These are phyloP conservation scores for Slavum lentiscoides DNA, from an alignment of 2,888 invertebrate genomes.

Conservation along the genomic window DNA sequence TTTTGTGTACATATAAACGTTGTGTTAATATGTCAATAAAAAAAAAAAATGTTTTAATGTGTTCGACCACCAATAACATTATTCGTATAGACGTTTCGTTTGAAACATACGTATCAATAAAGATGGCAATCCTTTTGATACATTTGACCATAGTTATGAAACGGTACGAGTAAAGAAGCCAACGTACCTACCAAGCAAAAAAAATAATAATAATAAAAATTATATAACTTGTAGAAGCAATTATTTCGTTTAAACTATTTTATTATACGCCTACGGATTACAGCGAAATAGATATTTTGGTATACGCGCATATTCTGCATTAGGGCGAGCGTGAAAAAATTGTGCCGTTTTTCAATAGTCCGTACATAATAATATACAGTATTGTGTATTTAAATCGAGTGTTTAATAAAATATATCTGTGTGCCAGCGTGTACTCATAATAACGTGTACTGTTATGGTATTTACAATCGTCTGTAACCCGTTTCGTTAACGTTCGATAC, in stretches of 20 bases:
- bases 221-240: slow-evolving; percentile 26
- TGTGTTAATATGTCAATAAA: too few relatives aligned
- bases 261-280: slow-evolving; percentile 7
- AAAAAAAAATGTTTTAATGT: too few relatives aligned
- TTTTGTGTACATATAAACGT: too few relatives aligned
- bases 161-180: not conserved
- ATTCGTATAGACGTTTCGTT: slow-evolving; percentile 8
- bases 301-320: not conserved
- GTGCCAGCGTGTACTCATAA: not conserved
- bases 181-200: too few relatives aligned
- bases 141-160: slow-evolving; percentile 19
- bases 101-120: not conserved
- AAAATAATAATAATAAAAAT: slow-evolving; percentile 16
- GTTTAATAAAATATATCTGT: not conserved
- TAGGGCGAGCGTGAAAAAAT: slow-evolving; percentile 29
- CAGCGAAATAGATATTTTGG: slow-evolving; percentile 4
- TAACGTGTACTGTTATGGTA: not conserved
- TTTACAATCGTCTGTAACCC: not conserved
- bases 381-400: slow-evolving; percentile 1
- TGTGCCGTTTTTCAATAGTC: not conserved
- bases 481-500: not conserved
- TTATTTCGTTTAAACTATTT: slow-evolving; percentile 28
- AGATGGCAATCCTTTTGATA: not conserved
- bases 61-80: not conserved
- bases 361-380: not conserved